Evolutionary conservation across 2,888 invertebrate species (phyloP), one percentile per base, ranked within the genome.

Genomic region (Trichopria drosophilae): DNA sequence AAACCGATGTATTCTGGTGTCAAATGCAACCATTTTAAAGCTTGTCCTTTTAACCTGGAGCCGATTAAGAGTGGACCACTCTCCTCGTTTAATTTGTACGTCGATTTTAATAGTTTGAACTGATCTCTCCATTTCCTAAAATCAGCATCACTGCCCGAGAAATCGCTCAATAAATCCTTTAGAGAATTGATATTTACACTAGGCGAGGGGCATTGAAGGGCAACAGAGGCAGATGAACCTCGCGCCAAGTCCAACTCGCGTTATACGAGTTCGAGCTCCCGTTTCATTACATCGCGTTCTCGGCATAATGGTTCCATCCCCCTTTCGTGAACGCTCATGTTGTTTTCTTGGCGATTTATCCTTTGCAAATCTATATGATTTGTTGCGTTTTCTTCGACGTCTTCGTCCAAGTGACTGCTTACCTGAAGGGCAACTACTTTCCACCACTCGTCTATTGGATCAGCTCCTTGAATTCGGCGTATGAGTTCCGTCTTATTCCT

Each of bases 1-100:
- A 41, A 12, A 9, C 41, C 28, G 18, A 41, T 41, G 16, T 26
- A 26, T 12, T 41, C 28, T 7, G 41, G 28, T 12, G 16, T 34
- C 3, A 19, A 34, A 34, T 15, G 34, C 9, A 34, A 1, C 34
- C 15, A 4, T 34, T 34, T n/a, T n/a, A n/a, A n/a, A n/a, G n/a
- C n/a, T n/a, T n/a, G n/a, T n/a, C n/a, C n/a, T n/a, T n/a, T n/a
- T 10, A 34, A 4, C 10, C 15, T 34, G 12, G 18, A 34, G 16
- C 34, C 18, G 4, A 34, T 16, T 6, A 34, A 15, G 19, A 34
- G 34, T 34, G 18, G 34, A 5, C 34, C 6, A n/a, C 16, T 16
- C 10, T 34, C 34, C 10, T 34, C 34, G 6, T 34, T 34, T 6
- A 34, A 15, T 34, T n/a, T 7, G 15, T 16, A 16, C 16, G 34